These are phyloP conservation scores for Heliothis virescens DNA, from an alignment of 1,140 invertebrate genomes.

Conservation along the genomic window DNA sequence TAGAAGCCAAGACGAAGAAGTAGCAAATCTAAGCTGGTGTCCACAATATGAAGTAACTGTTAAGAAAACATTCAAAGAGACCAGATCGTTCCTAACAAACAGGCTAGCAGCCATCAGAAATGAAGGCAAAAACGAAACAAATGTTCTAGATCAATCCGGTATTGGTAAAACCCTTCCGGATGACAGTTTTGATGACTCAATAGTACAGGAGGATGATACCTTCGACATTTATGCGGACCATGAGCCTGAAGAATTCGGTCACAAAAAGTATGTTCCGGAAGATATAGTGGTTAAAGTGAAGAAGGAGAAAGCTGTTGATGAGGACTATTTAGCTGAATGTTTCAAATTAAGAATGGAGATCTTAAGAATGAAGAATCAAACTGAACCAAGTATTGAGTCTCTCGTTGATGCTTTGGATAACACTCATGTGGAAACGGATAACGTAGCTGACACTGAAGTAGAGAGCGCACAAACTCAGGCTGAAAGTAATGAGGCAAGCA, in stretches of 20 bases:
- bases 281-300: slow-evolving; percentile 70
- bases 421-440: slow-evolving; percentile 53
- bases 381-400: slow-evolving; percentile 66
- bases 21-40: slow-evolving; percentile 91
- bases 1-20: slow-evolving; percentile 90
- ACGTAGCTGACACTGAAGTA: background rate
- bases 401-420: slow-evolving; percentile 77
- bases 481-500: background rate
- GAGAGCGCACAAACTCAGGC: slow-evolving; percentile 32
- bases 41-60: slow-evolving; percentile 82
- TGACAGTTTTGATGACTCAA: slow-evolving; percentile 73
- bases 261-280: slow-evolving; percentile 79
- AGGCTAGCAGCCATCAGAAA: slow-evolving; percentile 66
- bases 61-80: slow-evolving; percentile 64
- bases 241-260: slow-evolving; percentile 81
- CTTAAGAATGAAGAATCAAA: slow-evolving; percentile 70
- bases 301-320: slow-evolving; percentile 54
- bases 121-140: slow-evolving; percentile 34
- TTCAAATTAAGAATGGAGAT: slow-evolving; percentile 76
- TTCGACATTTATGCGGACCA: slow-evolving; percentile 84
- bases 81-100: slow-evolving; percentile 55
- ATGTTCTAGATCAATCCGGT: slow-evolving; percentile 65
- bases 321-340: slow-evolving; percentile 77
- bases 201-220: slow-evolving; percentile 75
- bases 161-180: slow-evolving; percentile 68